These are phyloP conservation scores for Athalia cordata DNA, from an alignment of 2,888 invertebrate species.

Conservation along the genomic window DNA sequence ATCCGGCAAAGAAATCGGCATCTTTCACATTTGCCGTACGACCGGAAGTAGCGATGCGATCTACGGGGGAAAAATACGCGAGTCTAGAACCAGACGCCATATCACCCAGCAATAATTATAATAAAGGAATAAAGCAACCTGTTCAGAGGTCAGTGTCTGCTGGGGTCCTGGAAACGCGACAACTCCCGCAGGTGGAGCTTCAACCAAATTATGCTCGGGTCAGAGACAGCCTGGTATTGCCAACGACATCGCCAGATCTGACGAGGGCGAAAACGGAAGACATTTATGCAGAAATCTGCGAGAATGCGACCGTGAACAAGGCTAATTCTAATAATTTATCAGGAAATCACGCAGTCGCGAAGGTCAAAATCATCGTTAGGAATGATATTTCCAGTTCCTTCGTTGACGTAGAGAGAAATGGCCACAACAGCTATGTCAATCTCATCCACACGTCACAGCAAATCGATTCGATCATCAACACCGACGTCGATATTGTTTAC, in stretches of 20 bases:
- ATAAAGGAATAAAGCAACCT: conserved; percentile 62
- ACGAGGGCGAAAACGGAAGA: conserved; percentile 64
- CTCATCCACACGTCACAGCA: conserved; percentile 63
- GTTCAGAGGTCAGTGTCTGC: conserved; percentile 70
- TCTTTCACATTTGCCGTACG: conserved; percentile 72
- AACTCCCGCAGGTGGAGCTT: conserved; percentile 61
- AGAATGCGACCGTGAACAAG: conserved; percentile 55
- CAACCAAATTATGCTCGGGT: conserved; percentile 70
- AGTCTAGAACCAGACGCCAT: conserved; percentile 68
- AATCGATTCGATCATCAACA: conserved; percentile 66
- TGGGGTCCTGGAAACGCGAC: conserved; percentile 66
- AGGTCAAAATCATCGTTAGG: conserved; percentile 69
- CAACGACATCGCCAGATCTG: conserved; percentile 59
- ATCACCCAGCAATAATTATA: conserved; percentile 56
- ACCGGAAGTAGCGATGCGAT: conserved; percentile 68
- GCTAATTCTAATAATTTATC: conserved; percentile 59
- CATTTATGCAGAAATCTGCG: conserved; percentile 71
- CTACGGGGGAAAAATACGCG: conserved; percentile 67
- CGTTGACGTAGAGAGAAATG: conserved; percentile 44
- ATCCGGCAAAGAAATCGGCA: conserved; percentile 72
- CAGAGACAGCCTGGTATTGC: conserved; percentile 66
- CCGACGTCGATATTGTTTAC: conserved; percentile 69
- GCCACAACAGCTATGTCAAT: conserved; percentile 63
- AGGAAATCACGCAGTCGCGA: conserved; percentile 69
- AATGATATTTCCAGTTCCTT: conserved; percentile 56